Evolutionary conservation across 37 sponge, comb jelly and placozoan genomes (phyloP), one percentile per base, ranked within the genome.

Genomic region (Chondrosia reniformis): DNA sequence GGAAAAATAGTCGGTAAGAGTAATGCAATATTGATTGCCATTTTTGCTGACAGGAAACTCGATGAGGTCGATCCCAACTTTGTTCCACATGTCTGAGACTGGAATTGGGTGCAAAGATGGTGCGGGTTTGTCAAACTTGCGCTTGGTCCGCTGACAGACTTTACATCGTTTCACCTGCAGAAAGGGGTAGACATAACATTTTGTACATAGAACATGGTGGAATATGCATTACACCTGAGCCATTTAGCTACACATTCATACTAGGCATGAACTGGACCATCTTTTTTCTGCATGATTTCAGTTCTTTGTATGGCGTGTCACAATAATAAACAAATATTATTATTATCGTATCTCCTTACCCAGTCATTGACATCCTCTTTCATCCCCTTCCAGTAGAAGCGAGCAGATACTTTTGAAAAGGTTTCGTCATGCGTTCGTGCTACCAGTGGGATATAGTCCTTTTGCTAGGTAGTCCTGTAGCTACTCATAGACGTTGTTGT

Each of bases 1-100:
- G 9, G 80, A 65, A 32, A 79, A 78, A 37, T 58, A 42, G 79
- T 65, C 64, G 42, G 66, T 64, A 25, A 62, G n/a, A 36, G 76
- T 75, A 36, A 75, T 75, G 34, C 3, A n/a, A n/a, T 75, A 75
- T 15, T 25, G 4, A 10, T 75, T 75, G 40, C 64, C 79, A 13
- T 43, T 28, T 8, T 15, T 55, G 24, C 55, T 77, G 21, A 45
- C 78, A 77, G 78, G 59, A 59, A 77, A 36, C 36, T 33, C 73
- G 31, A 80, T 80, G 44, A 80, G 73, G 57, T 80, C 81, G 33
- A 80, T 80, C 9, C 80, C 80, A 62, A 79, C 24, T 8, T 79
- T 7, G 4, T 79, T 69, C 80, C 80, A 79, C 1, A 36, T 22
- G 22, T 41, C 64, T 7, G 63, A 5, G 28, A 69, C 79, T 25